A percentile compares a stretch with the other conserved stretches of the same genome.
Evolutionary conservation across 2,113 vertebrate species (phyloP).

Genomic region (Microcebus griseorufus): DNA sequence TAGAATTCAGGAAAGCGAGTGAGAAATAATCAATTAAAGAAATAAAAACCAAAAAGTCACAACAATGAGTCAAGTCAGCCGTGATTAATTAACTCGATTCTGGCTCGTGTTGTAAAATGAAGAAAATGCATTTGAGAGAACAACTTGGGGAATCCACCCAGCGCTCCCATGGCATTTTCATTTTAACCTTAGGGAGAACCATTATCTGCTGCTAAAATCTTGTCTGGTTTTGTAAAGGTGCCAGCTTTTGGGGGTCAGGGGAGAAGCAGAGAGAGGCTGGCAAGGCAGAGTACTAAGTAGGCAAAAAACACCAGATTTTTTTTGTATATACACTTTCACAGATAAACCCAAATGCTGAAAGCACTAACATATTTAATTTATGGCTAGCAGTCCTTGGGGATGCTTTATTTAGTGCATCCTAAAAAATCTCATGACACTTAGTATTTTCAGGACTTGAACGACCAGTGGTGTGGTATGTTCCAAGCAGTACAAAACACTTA

Average conservation of each 20-base stretch:
- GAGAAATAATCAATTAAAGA: slow-evolving; percentile 12
- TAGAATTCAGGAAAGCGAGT: neutral
- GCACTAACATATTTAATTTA: slow-evolving; percentile 79
- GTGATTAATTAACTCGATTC: neutral
- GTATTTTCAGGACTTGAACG: slow-evolving; percentile 29
- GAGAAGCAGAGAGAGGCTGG: slow-evolving; percentile 53
- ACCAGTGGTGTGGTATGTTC: neutral
- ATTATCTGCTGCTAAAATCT: slow-evolving; percentile 60
- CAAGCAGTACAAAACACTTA: neutral
- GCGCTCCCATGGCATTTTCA: slow-evolving; percentile 34
- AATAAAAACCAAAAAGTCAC: slow-evolving; percentile 14
- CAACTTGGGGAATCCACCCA: neutral
- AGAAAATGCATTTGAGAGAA: slow-evolving; percentile 24
- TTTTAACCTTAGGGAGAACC: slow-evolving; percentile 37
- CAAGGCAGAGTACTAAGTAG: slow-evolving; percentile 74
- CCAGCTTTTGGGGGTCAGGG: slow-evolving; percentile 32
- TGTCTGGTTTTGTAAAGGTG: slow-evolving; percentile 65
- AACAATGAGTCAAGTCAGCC: slow-evolving; percentile 10
- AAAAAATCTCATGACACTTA: slow-evolving; percentile 61
- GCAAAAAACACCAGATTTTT: slow-evolving; percentile 72
- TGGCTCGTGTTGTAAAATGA: neutral
- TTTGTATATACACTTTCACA: slow-evolving; percentile 69
- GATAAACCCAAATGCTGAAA: slow-evolving; percentile 77
- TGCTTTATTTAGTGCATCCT: slow-evolving; percentile 56
- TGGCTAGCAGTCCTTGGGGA: slow-evolving; percentile 62